Conservation (phyloP, 2,113 vertebrate genomes). For the Ranitomeya variabilis region DNA sequence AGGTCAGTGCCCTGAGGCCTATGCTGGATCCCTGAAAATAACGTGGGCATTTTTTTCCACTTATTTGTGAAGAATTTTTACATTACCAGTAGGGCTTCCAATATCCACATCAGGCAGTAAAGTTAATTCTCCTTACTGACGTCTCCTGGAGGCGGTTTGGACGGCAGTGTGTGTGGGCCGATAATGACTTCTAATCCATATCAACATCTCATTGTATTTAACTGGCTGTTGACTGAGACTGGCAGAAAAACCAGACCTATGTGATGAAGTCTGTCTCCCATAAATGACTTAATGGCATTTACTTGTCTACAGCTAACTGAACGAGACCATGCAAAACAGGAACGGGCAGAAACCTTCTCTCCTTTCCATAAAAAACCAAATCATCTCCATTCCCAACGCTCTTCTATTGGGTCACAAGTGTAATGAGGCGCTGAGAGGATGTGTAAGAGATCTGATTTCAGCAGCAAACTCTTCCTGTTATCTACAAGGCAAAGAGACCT, state of each 20-base stretch:
- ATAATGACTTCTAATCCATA: background rate
- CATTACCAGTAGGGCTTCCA: background rate
- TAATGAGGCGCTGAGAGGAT: conserved; percentile 31
- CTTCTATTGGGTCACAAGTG: background rate
- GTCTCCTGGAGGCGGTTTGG: background rate
- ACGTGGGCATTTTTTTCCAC: too few relatives aligned
- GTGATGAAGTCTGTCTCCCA: background rate
- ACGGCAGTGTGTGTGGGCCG: background rate
- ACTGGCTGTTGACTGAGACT: background rate
- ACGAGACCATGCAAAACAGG: background rate
- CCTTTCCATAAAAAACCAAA: conserved; percentile 1
- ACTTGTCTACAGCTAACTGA: background rate
- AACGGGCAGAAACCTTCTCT: background rate
- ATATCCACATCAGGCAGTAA: background rate
- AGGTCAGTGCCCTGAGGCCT: too few relatives aligned
- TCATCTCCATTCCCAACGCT: background rate
- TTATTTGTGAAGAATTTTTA: too few relatives aligned
- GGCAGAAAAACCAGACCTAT: background rate
- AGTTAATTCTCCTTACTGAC: background rate
- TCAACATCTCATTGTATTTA: background rate
- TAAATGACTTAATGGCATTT: background rate
- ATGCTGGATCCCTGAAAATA: too few relatives aligned
- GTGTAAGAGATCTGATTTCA: conserved; percentile 43
- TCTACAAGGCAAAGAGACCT: conserved; percentile 13
- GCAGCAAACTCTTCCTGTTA: conserved; percentile 2